Evolutionary conservation across 2,113 vertebrate genomes (phyloP), one percentile per base, ranked within the genome.

Genomic region (Mungos mungo): DNA sequence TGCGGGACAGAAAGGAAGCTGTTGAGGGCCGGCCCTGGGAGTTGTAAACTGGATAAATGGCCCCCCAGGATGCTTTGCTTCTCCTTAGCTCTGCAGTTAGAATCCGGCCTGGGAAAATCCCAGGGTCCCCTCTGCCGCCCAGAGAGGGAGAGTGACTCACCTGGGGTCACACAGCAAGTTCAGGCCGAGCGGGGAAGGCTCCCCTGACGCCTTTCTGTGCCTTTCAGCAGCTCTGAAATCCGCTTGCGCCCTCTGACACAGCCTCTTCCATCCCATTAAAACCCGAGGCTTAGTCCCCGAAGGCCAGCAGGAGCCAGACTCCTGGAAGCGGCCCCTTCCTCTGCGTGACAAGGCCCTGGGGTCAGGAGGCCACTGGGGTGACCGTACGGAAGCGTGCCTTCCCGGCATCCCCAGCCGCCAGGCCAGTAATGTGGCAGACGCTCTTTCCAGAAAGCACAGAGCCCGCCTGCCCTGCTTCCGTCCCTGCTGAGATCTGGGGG

Each of bases 1-100:
- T n/a, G 38, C 57, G 72, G 88, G 82, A 76, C 79, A 77, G 87
- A 95, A 90, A 92, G 83, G 96, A 89, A 90, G 93, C 90, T 68
- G 21, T 81, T 76, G 50, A 94, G 90, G 82, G 54, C 87, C 16
- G 0, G 74, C 88, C 14, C 0, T 96, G 97, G 91, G 85, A 47
- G 81, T 54, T 79, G 96, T 90, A 87, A 93, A 52, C 45, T 76
- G 95, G 82, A 57, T 82, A 69, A 80, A 50, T 88, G 76, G 45
- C 74, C 79, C 63, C 74, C 87, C 50, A 76, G 38, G 29, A 77
- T 2, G 66, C 72, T 12, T 63, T 71, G 66, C 72, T 12, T 63
- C 71, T 69, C 69, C 66, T 65, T 13, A 0, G 35, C 66, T 23
- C 88, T 15, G 5, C 27, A 29, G 47, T 31, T 47, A 57, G 57